phyloP scores from a whole-genome alignment of 2,888 invertebrate species.

The Morpho deidamia region DNA sequence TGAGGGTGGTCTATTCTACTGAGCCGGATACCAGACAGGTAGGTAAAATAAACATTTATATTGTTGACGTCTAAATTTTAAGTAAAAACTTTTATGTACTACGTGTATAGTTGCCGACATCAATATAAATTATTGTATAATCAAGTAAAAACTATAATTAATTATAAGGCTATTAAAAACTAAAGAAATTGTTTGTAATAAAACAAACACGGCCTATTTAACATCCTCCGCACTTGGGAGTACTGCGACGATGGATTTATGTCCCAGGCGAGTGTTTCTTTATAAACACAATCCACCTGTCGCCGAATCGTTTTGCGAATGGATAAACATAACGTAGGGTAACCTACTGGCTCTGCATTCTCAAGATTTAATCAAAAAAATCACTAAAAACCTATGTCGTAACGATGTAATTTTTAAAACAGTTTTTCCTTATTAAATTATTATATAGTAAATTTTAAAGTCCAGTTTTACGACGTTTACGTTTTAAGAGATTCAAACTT shows the following conservation, averaged over 20 bases:
- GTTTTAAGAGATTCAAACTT: too few relatives aligned
- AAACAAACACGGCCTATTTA: constrained; percentile 55
- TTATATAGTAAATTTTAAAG: too few relatives aligned
- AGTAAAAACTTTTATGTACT: too few relatives aligned
- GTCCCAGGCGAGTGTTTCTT: constrained; percentile 34
- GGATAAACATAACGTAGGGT: constrained; percentile 20
- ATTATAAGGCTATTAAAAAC: constrained; percentile 25
- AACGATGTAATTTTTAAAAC: too few relatives aligned
- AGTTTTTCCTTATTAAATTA: too few relatives aligned
- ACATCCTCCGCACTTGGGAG: constrained; percentile 35
- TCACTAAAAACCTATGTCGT: too few relatives aligned
- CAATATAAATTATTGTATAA: constrained; percentile 13
- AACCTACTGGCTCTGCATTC: background rate
- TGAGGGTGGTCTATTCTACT: too few relatives aligned
- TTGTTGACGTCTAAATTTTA: too few relatives aligned
- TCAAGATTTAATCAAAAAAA: background rate
- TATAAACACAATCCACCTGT: constrained; percentile 47
- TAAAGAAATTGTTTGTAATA: constrained; percentile 37
- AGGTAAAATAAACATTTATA: too few relatives aligned
- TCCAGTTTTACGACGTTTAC: too few relatives aligned
- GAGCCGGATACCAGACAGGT: too few relatives aligned
- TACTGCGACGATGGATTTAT: constrained; percentile 52
- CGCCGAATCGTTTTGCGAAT: constrained; percentile 48
- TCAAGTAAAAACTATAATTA: constrained; percentile 19
- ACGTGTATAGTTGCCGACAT: too few relatives aligned